phyloP scores from a whole-genome alignment of 2,797 vertebrate species.

The Propithecus perrieri region DNA sequence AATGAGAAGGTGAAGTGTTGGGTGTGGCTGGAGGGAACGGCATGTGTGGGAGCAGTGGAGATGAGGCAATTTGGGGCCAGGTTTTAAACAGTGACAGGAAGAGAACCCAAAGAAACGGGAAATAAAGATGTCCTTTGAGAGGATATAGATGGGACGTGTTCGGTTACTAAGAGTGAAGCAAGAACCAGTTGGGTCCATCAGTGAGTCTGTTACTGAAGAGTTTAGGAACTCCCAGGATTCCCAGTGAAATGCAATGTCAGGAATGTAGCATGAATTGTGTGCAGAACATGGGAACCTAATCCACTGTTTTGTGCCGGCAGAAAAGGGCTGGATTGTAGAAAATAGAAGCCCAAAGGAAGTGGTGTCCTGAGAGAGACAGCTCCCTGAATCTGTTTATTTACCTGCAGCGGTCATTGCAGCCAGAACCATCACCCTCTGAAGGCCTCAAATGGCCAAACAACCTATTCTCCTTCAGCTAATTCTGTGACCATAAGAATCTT shows the following conservation, averaged over 20 bases:
- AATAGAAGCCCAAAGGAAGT: neutral
- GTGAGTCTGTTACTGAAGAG: neutral
- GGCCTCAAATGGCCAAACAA: neutral
- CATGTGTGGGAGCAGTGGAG: neutral
- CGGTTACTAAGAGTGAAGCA: neutral
- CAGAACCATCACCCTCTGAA: neutral
- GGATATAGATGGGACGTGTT: neutral
- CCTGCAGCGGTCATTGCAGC: neutral
- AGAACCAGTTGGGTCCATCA: neutral
- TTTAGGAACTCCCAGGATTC: slow-evolving; percentile 24
- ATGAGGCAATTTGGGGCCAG: neutral
- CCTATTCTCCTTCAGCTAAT: neutral
- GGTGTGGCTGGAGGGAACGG: neutral
- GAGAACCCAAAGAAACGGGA: neutral
- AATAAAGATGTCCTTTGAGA: neutral
- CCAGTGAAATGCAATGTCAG: neutral
- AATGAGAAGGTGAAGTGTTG: neutral
- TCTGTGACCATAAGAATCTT: neutral
- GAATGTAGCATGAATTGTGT: neutral
- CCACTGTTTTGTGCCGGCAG: neutral
- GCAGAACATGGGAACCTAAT: neutral
- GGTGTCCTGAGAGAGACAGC: neutral
- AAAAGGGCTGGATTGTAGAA: neutral
- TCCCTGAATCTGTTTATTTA: neutral
- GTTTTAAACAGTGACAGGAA: neutral